Evolutionary conservation across 2,113 vertebrate genomes (phyloP).

Genomic region (Bambusicola thoracicus): DNA sequence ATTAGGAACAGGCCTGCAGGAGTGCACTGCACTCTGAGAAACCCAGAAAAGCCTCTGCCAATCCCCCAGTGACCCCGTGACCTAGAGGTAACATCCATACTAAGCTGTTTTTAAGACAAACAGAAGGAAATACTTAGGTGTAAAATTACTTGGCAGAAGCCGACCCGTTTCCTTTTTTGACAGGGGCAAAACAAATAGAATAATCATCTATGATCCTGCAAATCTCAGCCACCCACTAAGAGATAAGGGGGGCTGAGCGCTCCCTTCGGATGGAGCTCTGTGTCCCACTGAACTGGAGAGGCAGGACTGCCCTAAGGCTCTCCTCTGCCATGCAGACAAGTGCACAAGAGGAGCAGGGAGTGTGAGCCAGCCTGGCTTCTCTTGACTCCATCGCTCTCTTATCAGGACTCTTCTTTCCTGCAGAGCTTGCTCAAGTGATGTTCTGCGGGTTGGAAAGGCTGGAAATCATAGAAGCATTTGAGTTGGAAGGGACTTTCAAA

Average conservation of each 20-base stretch:
- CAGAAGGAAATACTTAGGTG: slow-evolving; percentile 70
- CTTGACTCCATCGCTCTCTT: neutral
- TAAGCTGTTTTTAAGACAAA: slow-evolving; percentile 68
- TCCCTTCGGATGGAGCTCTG: neutral
- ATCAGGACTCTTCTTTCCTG: neutral
- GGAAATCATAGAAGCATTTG: neutral
- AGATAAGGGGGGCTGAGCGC: neutral
- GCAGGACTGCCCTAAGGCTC: neutral
- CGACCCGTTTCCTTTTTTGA: slow-evolving; percentile 9
- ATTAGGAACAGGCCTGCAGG: slow-evolving; percentile 21
- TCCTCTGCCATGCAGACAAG: neutral
- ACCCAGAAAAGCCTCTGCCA: slow-evolving; percentile 40
- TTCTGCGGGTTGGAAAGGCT: neutral
- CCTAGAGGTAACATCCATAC: slow-evolving; percentile 61
- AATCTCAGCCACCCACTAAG: slow-evolving; percentile 50
- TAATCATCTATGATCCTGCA: slow-evolving; percentile 3
- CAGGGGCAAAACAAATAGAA: slow-evolving; percentile 58
- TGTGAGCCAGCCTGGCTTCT: neutral
- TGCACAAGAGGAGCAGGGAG: neutral
- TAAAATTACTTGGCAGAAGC: slow-evolving; percentile 70
- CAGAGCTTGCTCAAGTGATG: neutral
- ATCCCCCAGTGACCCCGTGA: slow-evolving; percentile 13
- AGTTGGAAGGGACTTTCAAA: no score
- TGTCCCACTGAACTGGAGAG: neutral
- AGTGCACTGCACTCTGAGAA: neutral